Base-by-base conservation (phyloP, 2,888 invertebrate genomes). In the Drosophila sordidapex region DNA sequence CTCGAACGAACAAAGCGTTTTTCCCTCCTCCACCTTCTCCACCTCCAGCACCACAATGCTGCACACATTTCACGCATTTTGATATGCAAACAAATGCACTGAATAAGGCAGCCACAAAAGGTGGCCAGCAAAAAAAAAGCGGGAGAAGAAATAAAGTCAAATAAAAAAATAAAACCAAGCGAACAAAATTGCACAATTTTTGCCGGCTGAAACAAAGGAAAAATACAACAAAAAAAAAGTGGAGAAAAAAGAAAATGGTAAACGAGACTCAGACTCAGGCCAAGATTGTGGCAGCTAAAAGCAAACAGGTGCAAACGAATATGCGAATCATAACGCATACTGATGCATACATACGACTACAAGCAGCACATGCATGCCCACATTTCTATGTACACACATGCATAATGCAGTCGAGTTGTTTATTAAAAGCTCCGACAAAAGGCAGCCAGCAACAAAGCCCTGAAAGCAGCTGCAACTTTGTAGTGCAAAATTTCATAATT, bases 11-110 rank as follows among this genome's bases (percentile, higher is more conserved):
- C 90, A 84, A 88, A 74, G 46, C 36, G 2, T 82, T 59, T 52
- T 13, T 65, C 48, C 29, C 54, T 64, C 29, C 38, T 15, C 43
- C 29, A 29, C 31, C 31, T 8, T n/a, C 21, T 33, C 7, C 46
- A 58, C 43, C 51, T 43, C 1, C 7, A 7, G 2, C 13, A n/a
- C 18, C 36, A n/a, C n/a, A 46, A 46, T 11, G 35, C 52, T 33
- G 53, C 69, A 68, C 76, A 80, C 83, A 88, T 90, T 88, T 88
- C 73, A 85, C 86, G 86, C 90, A 90, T 86, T 85, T 90, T 86
- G 88, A 87, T 90, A 90, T 90, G 86, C 86, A 90, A 87, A 88
- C 84, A 90, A 90, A 89, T 81, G 90, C 90, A 87, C 69, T 89
- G 87, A 77, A 89, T 90, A 82, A 80, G 74, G 63, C 70, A 79